Base-by-base conservation (phyloP, 2,888 invertebrate genomes). In the Euplexia lucipara region DNA sequence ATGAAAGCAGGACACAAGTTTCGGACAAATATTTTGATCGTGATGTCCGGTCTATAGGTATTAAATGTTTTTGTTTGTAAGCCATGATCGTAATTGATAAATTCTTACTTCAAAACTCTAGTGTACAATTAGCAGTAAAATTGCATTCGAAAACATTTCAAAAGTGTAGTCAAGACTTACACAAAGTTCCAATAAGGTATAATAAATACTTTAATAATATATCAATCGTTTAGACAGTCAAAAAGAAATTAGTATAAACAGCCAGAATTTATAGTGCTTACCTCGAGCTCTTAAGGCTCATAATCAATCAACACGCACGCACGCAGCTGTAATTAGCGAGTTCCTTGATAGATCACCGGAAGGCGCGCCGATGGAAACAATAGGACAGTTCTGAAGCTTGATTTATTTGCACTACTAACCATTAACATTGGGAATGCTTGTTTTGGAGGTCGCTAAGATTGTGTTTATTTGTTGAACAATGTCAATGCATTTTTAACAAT, bases 271-370 rank as follows among this genome's bases (percentile, higher is more conserved):
- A 26, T 41, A 45, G 49, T 34, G 30, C 42, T 63, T 53, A 48
- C 49, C 42, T 20, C 30, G 26, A 18, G 57, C 65, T 65, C 30
- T 49, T 63, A 54, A 54, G 67, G 51, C 39, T 70, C 35, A 70
- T 75, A 63, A 78, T 78, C 68, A 79, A 78, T 78, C 77, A 78
- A 68, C 59, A 48, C 34, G 63, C 67, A 75, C 76, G 79, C 71
- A 76, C 65, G 26, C 26, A 26, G 39, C 45, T 51, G 69, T 78
- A 79, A 78, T 78, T 79, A 78, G 68, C 45, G 63, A 71, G 76
- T 69, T 68, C 42, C 57, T 67, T 77, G 79, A 79, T 76, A 79
- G 77, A 79, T 78, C 72, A 61, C 77, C 60, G 67, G 59, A 75
- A 78, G 71, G 68, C 59, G 61, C 53, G 37, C 42, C 42, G 42